phyloP scores from a whole-genome alignment of 1,140 invertebrate genomes.

The Parapsyche elsis region DNA sequence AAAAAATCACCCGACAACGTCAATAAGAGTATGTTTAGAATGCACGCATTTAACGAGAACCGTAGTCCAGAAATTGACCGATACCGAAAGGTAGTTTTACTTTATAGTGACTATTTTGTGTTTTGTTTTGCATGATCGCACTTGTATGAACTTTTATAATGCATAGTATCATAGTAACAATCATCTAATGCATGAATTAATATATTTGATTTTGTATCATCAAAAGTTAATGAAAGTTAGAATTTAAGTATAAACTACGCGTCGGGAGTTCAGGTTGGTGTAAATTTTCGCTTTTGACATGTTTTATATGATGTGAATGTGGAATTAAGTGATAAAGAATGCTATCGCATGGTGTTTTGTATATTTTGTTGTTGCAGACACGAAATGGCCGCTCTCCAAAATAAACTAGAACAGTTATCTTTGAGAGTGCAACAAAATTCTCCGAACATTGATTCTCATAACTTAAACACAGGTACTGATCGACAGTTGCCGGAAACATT shows the following conservation, averaged over 20 bases:
- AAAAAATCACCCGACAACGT: not conserved
- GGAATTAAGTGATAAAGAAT: conserved; percentile 56
- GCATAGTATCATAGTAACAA: too few relatives aligned
- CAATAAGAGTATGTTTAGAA: not conserved
- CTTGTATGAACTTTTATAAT: too few relatives aligned
- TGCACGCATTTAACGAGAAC: not conserved
- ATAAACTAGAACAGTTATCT: conserved; percentile 64
- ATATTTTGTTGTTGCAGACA: conserved; percentile 61
- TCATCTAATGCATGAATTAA: not conserved
- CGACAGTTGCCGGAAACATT: conserved; percentile 23
- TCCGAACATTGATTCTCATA: conserved; percentile 42
- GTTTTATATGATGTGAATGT: conserved; percentile 57
- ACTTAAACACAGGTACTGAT: conserved; percentile 32
- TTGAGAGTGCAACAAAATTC: conserved; percentile 46
- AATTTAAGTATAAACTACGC: not conserved
- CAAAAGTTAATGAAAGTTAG: conserved; percentile 44
- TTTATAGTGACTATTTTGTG: not conserved
- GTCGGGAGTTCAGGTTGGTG: too few relatives aligned
- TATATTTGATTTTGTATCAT: not conserved
- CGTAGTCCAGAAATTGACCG: not conserved
- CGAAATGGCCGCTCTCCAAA: conserved; percentile 68
- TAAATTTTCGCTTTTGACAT: too few relatives aligned
- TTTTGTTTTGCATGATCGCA: conserved; percentile 38
- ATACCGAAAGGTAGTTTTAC: not conserved
- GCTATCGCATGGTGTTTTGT: conserved; percentile 49